Conservation (phyloP, 2,888 invertebrate genomes). For the Rhamnusium bicolor region DNA sequence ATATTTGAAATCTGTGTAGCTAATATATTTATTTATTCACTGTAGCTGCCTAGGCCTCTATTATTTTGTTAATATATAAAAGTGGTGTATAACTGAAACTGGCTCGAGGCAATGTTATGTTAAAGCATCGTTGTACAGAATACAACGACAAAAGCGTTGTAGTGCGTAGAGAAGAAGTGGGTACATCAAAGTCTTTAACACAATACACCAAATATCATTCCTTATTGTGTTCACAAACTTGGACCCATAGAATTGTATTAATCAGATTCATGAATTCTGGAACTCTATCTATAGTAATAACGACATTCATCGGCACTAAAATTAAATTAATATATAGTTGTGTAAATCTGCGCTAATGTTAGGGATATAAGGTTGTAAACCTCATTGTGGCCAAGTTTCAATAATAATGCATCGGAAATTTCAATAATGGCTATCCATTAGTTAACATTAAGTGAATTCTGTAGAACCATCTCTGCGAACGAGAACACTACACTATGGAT, state of each 20-base stretch:
- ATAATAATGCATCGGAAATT: constrained; percentile 52
- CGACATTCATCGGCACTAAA: constrained; percentile 30
- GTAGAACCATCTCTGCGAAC: constrained; percentile 47
- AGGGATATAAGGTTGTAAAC: constrained; percentile 48
- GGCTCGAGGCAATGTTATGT: no score
- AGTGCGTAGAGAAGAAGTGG: no score
- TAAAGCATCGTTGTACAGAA: no score
- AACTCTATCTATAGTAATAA: background rate
- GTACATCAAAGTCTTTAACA: no score
- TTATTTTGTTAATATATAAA: no score
- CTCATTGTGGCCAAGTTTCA: constrained; percentile 41
- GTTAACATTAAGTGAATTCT: constrained; percentile 56
- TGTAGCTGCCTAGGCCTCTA: no score
- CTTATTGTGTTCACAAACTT: background rate
- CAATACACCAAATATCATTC: background rate
- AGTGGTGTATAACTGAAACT: no score
- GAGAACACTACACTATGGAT: constrained; percentile 41
- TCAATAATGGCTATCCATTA: constrained; percentile 59
- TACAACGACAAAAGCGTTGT: no score
- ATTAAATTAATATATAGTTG: constrained; percentile 46
- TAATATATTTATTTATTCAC: no score
- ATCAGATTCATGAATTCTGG: background rate
- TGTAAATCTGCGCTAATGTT: constrained; percentile 52
- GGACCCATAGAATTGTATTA: background rate
- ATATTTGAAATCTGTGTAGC: no score